These are phyloP conservation scores for Netelia inedita DNA, from an alignment of 2,888 invertebrate species.

Conservation along the genomic window DNA sequence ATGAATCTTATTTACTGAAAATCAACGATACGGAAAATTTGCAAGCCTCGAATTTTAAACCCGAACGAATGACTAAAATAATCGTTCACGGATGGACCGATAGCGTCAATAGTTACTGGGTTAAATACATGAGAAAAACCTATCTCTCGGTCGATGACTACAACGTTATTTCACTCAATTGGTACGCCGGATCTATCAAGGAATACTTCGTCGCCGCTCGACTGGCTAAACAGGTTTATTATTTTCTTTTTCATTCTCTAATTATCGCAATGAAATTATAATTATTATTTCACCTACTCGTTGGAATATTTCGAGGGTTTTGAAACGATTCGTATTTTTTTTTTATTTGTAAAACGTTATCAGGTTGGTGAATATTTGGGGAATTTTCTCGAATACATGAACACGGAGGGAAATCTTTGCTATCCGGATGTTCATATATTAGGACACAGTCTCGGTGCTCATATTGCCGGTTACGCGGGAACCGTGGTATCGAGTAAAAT, in stretches of 20 bases:
- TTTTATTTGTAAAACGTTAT: constrained; percentile 9
- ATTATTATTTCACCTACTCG: background rate
- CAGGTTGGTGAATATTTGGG: constrained; percentile 80
- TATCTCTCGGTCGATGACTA: constrained; percentile 84
- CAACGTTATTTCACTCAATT: constrained; percentile 86
- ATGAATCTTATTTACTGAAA: constrained; percentile 67
- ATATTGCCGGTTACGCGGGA: constrained; percentile 81
- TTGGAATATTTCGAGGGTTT: background rate
- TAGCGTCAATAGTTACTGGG: constrained; percentile 79
- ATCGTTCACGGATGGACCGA: constrained; percentile 86
- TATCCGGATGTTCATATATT: constrained; percentile 79
- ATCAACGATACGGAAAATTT: constrained; percentile 71
- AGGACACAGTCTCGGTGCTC: constrained; percentile 84
- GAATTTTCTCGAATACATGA: constrained; percentile 79
- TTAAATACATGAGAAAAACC: constrained; percentile 81
- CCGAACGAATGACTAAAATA: constrained; percentile 80
- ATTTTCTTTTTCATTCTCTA: constrained; percentile 22
- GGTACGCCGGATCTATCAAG: constrained; percentile 81
- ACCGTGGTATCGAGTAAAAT: constrained; percentile 77
- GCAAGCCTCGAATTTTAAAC: constrained; percentile 72
- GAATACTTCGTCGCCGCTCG: constrained; percentile 77
- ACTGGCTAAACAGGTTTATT: constrained; percentile 74
- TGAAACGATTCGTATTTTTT: background rate
- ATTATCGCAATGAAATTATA: background rate
- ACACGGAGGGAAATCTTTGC: constrained; percentile 73